Evolutionary conservation across 2,113 vertebrate species (phyloP).

Genomic region (Psilopsiagon aurifrons): DNA sequence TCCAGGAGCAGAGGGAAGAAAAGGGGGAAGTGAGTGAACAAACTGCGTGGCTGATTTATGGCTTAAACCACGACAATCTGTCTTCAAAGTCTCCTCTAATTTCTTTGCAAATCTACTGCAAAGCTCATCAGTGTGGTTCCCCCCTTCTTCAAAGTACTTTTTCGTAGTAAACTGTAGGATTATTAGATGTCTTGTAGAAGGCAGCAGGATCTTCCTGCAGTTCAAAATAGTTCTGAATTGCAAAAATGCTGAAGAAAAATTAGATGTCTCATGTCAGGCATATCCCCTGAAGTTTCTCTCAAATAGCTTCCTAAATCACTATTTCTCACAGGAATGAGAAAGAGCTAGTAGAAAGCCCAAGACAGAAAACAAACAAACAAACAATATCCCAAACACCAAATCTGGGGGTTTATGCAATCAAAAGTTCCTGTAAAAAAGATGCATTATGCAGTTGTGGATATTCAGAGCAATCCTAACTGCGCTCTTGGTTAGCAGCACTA

Average conservation of each 20-base stretch:
- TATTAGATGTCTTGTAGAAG: background rate
- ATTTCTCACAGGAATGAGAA: background rate
- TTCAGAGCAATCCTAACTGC: background rate
- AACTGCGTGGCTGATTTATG: too few species aligned
- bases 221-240: background rate
- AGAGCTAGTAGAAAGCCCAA: background rate
- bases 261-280: background rate
- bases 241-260: background rate
- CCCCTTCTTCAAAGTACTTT: background rate
- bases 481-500: background rate
- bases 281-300: background rate
- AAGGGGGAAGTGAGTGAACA: too few species aligned
- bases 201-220: background rate
- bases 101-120: background rate
- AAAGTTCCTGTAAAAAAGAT: background rate
- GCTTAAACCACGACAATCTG: background rate
- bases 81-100: background rate
- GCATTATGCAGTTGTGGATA: background rate
- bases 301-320: background rate
- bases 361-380: background rate
- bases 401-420: background rate
- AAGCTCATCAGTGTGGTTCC: background rate
- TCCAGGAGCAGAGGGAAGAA: too few species aligned
- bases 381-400: background rate
- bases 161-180: background rate